These are phyloP conservation scores for Pammene fasciana DNA, from an alignment of 2,888 invertebrate species.

Conservation along the genomic window DNA sequence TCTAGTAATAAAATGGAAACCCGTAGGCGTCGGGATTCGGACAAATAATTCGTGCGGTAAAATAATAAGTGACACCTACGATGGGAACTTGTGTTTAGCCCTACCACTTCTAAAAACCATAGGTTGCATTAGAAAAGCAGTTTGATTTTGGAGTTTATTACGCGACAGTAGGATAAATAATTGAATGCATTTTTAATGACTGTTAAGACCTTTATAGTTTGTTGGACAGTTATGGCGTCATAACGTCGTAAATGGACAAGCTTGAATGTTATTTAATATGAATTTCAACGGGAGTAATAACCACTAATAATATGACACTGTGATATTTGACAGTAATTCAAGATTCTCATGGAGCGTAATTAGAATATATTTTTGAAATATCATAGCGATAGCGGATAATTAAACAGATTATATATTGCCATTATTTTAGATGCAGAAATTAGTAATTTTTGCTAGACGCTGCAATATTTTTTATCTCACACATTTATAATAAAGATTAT, in stretches of 20 bases:
- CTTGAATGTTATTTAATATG: slow-evolving; percentile 2
- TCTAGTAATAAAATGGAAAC: slow-evolving; percentile 38
- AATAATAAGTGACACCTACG: slow-evolving; percentile 40
- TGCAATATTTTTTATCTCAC: no score
- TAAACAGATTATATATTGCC: no score
- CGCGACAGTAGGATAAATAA: no score
- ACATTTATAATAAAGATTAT: no score
- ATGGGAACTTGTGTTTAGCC: not conserved
- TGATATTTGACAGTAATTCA: slow-evolving; percentile 19
- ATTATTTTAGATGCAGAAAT: no score
- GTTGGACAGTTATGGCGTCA: slow-evolving; percentile 10
- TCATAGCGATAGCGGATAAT: no score
- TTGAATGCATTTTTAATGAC: no score
- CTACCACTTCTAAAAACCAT: no score
- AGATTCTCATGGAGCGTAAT: not conserved
- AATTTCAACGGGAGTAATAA: slow-evolving; percentile 22
- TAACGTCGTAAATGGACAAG: slow-evolving; percentile 27
- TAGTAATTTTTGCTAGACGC: no score
- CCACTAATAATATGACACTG: slow-evolving; percentile 7
- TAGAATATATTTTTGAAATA: not conserved
- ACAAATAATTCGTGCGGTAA: slow-evolving; percentile 37
- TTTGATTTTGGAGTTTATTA: no score
- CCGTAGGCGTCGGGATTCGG: slow-evolving; percentile 33
- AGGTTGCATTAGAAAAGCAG: no score
- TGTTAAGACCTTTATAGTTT: no score